phyloP scores from a whole-genome alignment of 2,888 invertebrate genomes.

The Liposcelis brunnea region DNA sequence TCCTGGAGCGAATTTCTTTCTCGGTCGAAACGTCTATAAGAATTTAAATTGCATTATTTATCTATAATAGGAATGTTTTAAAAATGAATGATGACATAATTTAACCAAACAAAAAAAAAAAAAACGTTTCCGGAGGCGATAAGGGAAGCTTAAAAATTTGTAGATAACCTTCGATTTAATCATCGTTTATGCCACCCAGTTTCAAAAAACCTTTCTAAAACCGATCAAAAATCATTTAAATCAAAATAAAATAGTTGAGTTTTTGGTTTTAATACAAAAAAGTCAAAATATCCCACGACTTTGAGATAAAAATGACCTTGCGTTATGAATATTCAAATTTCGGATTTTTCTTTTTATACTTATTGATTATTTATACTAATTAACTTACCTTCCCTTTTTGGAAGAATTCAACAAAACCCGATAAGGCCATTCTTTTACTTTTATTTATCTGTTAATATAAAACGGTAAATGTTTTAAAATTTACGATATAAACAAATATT shows the following conservation, averaged over 20 bases:
- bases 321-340: background rate
- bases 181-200: too few species aligned
- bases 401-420: conserved; percentile 57
- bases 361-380: background rate
- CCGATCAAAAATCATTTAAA: too few species aligned
- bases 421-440: conserved; percentile 37
- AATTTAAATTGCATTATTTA: conserved; percentile 8
- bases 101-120: conserved; percentile 9
- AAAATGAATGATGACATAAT: conserved; percentile 1
- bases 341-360: background rate
- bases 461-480: too few species aligned
- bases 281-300: conserved; percentile 9
- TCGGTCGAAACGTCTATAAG: conserved; percentile 71
- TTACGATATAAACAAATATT: too few species aligned
- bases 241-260: too few species aligned
- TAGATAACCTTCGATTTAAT: too few species aligned
- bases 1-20: conserved; percentile 72
- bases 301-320: background rate
- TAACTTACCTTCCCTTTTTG: conserved; percentile 53
- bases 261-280: conserved; percentile 1
- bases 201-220: too few species aligned
- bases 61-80: conserved; percentile 9
- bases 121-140: conserved; percentile 7
- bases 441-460: background rate
- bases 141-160: background rate